These are phyloP conservation scores for Silurus aristotelis DNA, from an alignment of 2,797 vertebrate genomes.

Conservation along the genomic window DNA sequence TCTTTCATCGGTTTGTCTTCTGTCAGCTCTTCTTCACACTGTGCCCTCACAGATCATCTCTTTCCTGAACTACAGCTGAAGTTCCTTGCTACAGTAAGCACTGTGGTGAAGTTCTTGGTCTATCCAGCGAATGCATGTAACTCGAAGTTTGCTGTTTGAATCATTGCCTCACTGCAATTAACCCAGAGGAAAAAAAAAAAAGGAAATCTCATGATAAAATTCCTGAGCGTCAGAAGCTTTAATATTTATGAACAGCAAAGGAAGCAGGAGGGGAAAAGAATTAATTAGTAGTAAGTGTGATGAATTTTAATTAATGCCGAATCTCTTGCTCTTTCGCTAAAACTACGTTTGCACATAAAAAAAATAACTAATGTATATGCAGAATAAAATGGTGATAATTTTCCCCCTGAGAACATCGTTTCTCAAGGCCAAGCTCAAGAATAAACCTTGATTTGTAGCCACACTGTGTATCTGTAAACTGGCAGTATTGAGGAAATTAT, in stretches of 20 bases:
- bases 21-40: slow-evolving; percentile 17
- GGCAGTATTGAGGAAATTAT: background rate
- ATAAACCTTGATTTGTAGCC: background rate
- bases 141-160: slow-evolving; percentile 4
- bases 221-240: slow-evolving; percentile 49
- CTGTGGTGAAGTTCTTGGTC: background rate
- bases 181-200: slow-evolving; percentile 18
- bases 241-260: slow-evolving; percentile 61
- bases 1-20: slow-evolving; percentile 32
- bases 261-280: slow-evolving; percentile 58
- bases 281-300: slow-evolving; percentile 59
- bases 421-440: background rate
- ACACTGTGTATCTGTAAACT: background rate
- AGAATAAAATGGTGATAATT: slow-evolving; percentile 57
- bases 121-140: background rate
- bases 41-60: background rate
- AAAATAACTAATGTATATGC: slow-evolving; percentile 51
- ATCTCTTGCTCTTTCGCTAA: slow-evolving; percentile 44
- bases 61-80: slow-evolving; percentile 17
- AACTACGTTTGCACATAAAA: slow-evolving; percentile 26
- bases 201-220: slow-evolving; percentile 50
- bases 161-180: slow-evolving; percentile 10
- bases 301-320: slow-evolving; percentile 60
- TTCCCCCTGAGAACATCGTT: slow-evolving; percentile 29
- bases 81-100: background rate